Evolutionary conservation across 2,113 vertebrate species (phyloP), one percentile per base, ranked within the genome.

Genomic region (Nothocercus julius): DNA sequence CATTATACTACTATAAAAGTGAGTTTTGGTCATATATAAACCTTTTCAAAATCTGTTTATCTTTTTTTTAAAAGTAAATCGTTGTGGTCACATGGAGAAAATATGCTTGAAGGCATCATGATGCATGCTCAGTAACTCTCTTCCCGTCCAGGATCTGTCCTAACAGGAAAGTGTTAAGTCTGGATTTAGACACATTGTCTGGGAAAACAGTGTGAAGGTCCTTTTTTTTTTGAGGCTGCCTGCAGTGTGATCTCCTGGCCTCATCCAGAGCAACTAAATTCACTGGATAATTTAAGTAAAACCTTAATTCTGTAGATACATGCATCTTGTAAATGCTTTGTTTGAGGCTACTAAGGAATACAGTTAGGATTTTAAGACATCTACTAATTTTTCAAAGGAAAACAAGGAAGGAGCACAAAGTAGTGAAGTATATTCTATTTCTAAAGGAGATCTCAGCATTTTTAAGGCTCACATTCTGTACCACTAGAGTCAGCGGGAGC

Each of bases 241-340:
- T 2, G 1, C 76, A 28, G 27, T 38, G 24, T 64, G 51, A 47
- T 85, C 67, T 93, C 59, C 79, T 86, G 49, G 58, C 28, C 66
- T 86, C 66, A 53, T n/a, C 45, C 70, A 45, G 44, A 63, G 68
- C 88, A 89, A 40, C 47, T 77, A 20, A 4, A 84, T 42, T 74
- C 76, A 58, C 30, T 49, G 62, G 42, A 64, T 79, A 76, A 89
- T 63, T 67, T 76, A 34, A 80, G 42, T 61, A 89, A 86, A 91
- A 17, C 78, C 56, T 47, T 82, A 93, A 95, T 89, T 90, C 72
- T 80, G 22, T 27, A 49, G 82, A 49, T 30, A 87, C 91, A 89
- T 2, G 17, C 89, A 74, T 32, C 70, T 89, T 91, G 45, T 89
- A 49, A 89, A 58, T 25, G 58, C 70, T 42, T 36, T 54, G 74